Conservation (phyloP, 2,888 invertebrate genomes). For the Meganola albula region DNA sequence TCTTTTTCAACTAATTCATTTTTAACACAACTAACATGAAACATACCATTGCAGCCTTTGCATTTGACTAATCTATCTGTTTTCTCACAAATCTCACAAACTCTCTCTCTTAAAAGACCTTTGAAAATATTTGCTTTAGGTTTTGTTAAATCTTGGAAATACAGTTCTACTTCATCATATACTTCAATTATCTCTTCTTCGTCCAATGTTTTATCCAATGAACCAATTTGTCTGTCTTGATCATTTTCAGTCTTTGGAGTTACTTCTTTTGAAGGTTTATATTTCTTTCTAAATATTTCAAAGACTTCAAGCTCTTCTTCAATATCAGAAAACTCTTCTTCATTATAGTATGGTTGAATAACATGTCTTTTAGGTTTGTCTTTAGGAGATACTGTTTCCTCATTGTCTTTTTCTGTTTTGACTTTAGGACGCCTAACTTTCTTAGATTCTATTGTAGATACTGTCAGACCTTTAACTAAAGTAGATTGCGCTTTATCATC, state of each 20-base stretch:
- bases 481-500: slow-evolving; percentile 48
- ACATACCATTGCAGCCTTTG: slow-evolving; percentile 85
- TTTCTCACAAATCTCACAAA: slow-evolving; percentile 88
- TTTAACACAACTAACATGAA: slow-evolving; percentile 82
- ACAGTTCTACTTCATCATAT: slow-evolving; percentile 54
- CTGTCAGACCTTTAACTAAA: slow-evolving; percentile 53
- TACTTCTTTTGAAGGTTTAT: slow-evolving; percentile 2
- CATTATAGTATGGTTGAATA: slow-evolving; percentile 56
- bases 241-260: slow-evolving; percentile 12
- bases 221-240: slow-evolving; percentile 2
- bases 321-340: slow-evolving; percentile 57
- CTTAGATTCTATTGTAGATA: slow-evolving; percentile 35
- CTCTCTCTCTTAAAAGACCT: slow-evolving; percentile 82
- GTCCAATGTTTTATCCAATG: too few species aligned
- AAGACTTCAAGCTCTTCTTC: slow-evolving; percentile 57
- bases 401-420: slow-evolving; percentile 39
- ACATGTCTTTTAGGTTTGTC: slow-evolving; percentile 61
- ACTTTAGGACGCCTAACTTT: slow-evolving; percentile 42
- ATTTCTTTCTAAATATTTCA: slow-evolving; percentile 41
- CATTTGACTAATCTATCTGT: slow-evolving; percentile 84
- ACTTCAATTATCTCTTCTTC: slow-evolving; percentile 17
- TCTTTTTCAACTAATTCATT: slow-evolving; percentile 41
- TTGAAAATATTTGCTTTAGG: slow-evolving; percentile 81
- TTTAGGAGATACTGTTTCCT: slow-evolving; percentile 33
- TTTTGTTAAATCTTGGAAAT: slow-evolving; percentile 58